Percentiles rank a stretch among this genome's conserved stretches.
phyloP scores from a whole-genome alignment of 2,888 invertebrate species.

The Drosophila macrospina region DNA sequence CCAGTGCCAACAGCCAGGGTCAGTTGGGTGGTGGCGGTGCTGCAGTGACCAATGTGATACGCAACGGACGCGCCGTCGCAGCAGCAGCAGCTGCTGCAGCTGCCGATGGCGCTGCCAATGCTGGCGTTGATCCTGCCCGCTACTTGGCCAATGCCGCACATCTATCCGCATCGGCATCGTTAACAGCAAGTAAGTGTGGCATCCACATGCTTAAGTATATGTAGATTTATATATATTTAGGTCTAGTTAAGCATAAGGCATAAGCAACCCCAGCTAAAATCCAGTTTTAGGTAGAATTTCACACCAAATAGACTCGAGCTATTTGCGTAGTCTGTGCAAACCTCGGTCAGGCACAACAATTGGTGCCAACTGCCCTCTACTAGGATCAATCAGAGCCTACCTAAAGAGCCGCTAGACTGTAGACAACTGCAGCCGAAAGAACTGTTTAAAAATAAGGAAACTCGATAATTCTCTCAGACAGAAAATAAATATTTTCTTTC shows the following conservation, averaged over 20 bases:
- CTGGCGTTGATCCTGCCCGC: slow-evolving; percentile 55
- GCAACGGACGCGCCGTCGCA: slow-evolving; percentile 75
- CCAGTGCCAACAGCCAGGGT: slow-evolving; percentile 63
- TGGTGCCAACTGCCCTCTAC: slow-evolving; percentile 39
- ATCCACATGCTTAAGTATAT: neutral
- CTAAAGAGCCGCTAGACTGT: neutral
- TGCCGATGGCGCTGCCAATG: slow-evolving; percentile 33
- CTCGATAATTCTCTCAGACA: neutral
- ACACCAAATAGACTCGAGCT: slow-evolving; percentile 46
- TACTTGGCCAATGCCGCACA: slow-evolving; percentile 83
- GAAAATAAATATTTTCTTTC: neutral
- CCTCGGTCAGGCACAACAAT: slow-evolving; percentile 19
- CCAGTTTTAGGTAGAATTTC: slow-evolving; percentile 56
- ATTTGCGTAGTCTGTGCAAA: slow-evolving; percentile 80
- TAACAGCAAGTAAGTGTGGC: slow-evolving; percentile 89
- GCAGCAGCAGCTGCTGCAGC: slow-evolving; percentile 68
- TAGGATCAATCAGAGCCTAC: slow-evolving; percentile 1
- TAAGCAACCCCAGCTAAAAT: slow-evolving; percentile 5
- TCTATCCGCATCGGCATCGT: slow-evolving; percentile 89
- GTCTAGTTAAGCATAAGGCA: slow-evolving; percentile 31
- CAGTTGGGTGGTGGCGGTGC: slow-evolving; percentile 63
- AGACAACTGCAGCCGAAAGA: neutral
- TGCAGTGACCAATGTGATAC: slow-evolving; percentile 80
- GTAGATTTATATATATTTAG: slow-evolving; percentile 2
- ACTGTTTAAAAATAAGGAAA: neutral